A percentile compares a stretch with the other conserved stretches of the same genome.
These are phyloP conservation scores for Clostera curtula DNA, from an alignment of 2,888 invertebrate genomes.

Conservation along the genomic window DNA sequence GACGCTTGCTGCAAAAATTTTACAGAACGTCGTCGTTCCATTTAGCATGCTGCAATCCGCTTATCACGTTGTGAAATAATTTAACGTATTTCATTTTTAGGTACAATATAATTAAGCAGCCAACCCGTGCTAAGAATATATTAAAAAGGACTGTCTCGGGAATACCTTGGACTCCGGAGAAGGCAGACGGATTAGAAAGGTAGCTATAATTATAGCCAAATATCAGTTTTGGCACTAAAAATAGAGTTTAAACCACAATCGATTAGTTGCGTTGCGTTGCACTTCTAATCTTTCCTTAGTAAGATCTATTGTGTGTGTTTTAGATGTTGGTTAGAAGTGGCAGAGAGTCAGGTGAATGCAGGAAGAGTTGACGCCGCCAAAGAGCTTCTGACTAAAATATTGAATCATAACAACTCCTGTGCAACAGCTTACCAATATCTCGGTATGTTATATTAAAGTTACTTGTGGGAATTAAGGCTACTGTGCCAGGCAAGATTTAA, in stretches of 20 bases:
- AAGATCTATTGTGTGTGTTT: no score
- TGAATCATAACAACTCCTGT: conserved; percentile 91
- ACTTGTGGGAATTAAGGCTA: no score
- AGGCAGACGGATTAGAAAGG: conserved; percentile 94
- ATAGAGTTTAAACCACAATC: no score
- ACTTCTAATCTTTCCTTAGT: no score
- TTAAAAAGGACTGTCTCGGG: conserved; percentile 89
- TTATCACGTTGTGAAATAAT: neutral
- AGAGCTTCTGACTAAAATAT: conserved; percentile 84
- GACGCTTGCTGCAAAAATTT: no score
- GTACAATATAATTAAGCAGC: conserved; percentile 91
- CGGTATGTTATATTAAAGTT: conserved; percentile 35
- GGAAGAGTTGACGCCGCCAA: conserved; percentile 91
- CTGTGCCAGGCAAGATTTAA: no score
- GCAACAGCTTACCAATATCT: conserved; percentile 91
- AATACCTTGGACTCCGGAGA: conserved; percentile 93
- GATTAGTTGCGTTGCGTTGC: no score
- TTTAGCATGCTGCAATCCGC: neutral
- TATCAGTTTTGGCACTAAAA: neutral
- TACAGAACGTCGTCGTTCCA: no score
- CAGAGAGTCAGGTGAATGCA: conserved; percentile 83
- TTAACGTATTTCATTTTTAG: conserved; percentile 45
- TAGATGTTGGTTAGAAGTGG: conserved; percentile 94
- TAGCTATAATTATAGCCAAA: no score
- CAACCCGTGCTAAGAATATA: conserved; percentile 93